Conservation (phyloP, 2,888 invertebrate genomes). For the Agelastica alni region DNA sequence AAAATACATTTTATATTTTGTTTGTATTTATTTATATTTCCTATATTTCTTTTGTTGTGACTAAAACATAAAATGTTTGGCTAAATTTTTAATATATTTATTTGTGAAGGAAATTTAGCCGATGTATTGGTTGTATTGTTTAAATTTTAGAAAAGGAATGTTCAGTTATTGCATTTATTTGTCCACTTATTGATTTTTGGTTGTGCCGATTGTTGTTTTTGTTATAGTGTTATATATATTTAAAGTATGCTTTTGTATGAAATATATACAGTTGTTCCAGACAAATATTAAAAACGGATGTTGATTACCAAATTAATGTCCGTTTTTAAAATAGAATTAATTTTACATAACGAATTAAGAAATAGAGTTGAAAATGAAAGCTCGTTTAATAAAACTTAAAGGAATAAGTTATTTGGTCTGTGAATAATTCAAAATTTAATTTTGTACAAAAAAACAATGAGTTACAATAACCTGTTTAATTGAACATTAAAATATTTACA, state of each 20-base stretch:
- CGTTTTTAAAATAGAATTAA: too few relatives aligned
- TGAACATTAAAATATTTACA: too few relatives aligned
- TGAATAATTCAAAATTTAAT: too few relatives aligned
- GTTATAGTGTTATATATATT: conserved; percentile 5
- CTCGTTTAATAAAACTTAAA: too few relatives aligned
- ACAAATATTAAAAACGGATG: too few relatives aligned
- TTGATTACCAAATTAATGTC: too few relatives aligned
- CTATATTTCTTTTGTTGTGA: conserved; percentile 2
- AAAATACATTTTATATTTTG: not conserved
- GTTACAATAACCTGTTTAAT: too few relatives aligned
- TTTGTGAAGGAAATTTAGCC: not conserved
- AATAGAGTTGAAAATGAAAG: not conserved
- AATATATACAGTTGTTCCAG: too few relatives aligned
- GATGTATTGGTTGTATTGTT: conserved; percentile 3
- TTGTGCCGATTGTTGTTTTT: conserved; percentile 18
- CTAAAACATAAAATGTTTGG: not conserved
- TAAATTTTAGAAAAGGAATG: not conserved
- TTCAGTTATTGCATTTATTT: conserved; percentile 14
- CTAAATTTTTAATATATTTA: too few relatives aligned
- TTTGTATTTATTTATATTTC: conserved; percentile 7
- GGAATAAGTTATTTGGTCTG: too few relatives aligned
- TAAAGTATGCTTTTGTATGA: conserved; percentile 24
- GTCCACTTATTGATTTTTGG: conserved; percentile 12
- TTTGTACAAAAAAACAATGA: too few relatives aligned
- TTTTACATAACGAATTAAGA: too few relatives aligned